Conservation (phyloP, 2,113 vertebrate genomes). For the Callipepla squamata region DNA sequence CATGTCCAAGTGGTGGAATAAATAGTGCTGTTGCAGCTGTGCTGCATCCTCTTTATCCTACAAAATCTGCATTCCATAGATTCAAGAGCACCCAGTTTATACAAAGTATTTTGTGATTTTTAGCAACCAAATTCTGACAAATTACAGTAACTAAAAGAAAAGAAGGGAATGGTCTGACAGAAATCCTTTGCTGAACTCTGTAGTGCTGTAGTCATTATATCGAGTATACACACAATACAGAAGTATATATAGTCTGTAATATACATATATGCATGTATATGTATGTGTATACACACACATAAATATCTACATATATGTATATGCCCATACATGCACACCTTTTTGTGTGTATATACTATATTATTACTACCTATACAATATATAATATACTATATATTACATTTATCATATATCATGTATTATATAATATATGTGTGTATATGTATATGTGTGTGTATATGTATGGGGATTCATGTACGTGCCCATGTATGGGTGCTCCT, state of each 20-base stretch:
- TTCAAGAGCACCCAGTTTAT: background rate
- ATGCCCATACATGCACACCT: background rate
- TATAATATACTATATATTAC: no score
- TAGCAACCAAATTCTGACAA: background rate
- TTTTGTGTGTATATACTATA: no score
- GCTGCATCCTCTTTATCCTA: fast-evolving
- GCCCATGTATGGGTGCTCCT: background rate
- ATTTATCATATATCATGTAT: no score
- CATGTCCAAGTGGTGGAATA: background rate
- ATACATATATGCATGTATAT: background rate
- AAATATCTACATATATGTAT: background rate
- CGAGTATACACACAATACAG: background rate
- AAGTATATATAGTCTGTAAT: background rate
- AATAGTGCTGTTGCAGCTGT: background rate
- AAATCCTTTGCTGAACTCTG: background rate
- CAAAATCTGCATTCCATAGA: background rate
- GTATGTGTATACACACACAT: background rate
- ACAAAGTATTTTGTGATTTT: background rate
- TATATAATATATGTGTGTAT: background rate
- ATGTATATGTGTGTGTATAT: background rate
- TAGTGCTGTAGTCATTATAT: background rate
- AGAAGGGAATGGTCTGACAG: background rate
- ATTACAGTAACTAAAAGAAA: background rate
- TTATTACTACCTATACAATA: no score
- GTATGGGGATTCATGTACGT: background rate